Conservation (phyloP, 2,797 vertebrate genomes). For the Premnoplex brunnescens region DNA sequence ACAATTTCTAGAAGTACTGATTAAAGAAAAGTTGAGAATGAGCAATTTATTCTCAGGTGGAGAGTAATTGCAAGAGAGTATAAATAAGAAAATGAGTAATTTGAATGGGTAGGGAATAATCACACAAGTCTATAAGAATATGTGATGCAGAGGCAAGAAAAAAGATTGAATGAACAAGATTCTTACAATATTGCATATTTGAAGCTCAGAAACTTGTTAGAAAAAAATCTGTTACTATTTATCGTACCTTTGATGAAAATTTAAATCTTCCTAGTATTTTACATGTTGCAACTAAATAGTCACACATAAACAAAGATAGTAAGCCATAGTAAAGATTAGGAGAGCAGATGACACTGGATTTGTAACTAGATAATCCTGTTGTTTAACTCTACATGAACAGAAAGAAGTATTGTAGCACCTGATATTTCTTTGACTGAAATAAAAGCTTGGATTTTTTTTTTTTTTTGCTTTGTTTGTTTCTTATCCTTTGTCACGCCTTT, state of each 20-base stretch:
- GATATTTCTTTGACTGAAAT: background rate
- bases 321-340: background rate
- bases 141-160: background rate
- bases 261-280: background rate
- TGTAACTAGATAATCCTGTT: background rate
- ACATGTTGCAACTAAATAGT: background rate
- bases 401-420: background rate
- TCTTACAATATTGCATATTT: background rate
- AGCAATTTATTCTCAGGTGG: slow-evolving; percentile 16
- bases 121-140: background rate
- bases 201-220: background rate
- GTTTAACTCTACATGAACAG: background rate
- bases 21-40: slow-evolving; percentile 26
- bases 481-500: background rate
- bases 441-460: background rate
- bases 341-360: slow-evolving; percentile 12
- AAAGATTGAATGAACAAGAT: background rate
- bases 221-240: background rate
- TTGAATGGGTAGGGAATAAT: background rate
- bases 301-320: background rate
- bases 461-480: background rate
- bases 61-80: background rate
- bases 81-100: slow-evolving; percentile 15
- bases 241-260: background rate
- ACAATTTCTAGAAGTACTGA: background rate